A percentile compares a stretch with the other conserved stretches of the same genome.
phyloP scores from a whole-genome alignment of 2,113 vertebrate species.

The Antennarius striatus region DNA sequence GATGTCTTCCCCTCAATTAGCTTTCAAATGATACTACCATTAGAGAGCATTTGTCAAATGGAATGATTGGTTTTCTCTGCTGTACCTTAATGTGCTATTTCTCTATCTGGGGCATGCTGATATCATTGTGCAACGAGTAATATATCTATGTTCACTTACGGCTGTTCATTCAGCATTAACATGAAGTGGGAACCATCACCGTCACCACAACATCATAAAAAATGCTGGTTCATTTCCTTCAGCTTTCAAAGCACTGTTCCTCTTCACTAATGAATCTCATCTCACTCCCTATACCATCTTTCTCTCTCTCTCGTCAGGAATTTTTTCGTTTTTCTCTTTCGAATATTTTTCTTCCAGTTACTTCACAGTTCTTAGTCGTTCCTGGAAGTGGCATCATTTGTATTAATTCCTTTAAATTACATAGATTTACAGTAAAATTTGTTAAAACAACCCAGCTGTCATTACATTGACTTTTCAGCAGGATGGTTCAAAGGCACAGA shows the following conservation, averaged over 20 bases:
- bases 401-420: neutral
- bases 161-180: neutral
- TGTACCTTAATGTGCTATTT: slow-evolving; percentile 16
- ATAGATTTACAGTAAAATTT: neutral
- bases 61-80: slow-evolving; percentile 6
- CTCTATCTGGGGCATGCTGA: slow-evolving; percentile 14
- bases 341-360: neutral
- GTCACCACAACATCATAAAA: slow-evolving; percentile 6
- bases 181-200: slow-evolving; percentile 8
- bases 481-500: no score
- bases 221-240: slow-evolving; percentile 9
- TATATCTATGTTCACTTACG: slow-evolving; percentile 35
- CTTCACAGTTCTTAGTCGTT: neutral
- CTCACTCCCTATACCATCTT: neutral
- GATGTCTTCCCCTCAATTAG: slow-evolving; percentile 57
- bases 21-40: slow-evolving; percentile 43
- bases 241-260: slow-evolving; percentile 2
- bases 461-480: neutral
- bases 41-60: slow-evolving; percentile 40
- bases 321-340: neutral
- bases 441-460: neutral
- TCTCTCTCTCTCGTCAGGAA: neutral
- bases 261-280: neutral
- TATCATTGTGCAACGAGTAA: slow-evolving; percentile 23
- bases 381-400: neutral